Conservation (phyloP, 2,888 invertebrate genomes). For the Nezara viridula region DNA sequence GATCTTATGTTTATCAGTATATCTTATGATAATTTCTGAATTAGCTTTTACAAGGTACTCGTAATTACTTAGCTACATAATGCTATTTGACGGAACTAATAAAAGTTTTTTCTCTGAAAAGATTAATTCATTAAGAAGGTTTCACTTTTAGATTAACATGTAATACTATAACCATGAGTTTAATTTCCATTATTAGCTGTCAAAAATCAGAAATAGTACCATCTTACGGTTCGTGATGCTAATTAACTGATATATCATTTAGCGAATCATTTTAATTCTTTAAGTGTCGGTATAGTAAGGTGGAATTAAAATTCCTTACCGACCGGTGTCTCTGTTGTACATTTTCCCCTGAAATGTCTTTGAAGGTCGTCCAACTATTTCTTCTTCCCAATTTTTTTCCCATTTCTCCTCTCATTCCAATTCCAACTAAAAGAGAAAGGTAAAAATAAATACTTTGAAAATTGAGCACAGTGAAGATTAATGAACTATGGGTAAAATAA, state of each 20-base stretch:
- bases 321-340: neutral
- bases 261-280: neutral
- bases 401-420: neutral
- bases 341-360: neutral
- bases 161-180: neutral
- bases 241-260: neutral
- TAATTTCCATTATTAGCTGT: neutral
- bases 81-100: too few relatives aligned
- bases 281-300: neutral
- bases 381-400: neutral
- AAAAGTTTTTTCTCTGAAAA: too few relatives aligned
- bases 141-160: neutral
- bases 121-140: neutral
- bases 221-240: neutral
- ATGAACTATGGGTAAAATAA: neutral
- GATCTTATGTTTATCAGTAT: too few relatives aligned
- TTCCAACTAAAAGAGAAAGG: constrained; percentile 3
- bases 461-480: neutral
- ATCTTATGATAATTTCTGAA: too few relatives aligned
- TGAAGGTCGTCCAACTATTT: neutral
- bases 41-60: too few relatives aligned
- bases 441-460: neutral
- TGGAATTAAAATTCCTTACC: constrained; percentile 18
- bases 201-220: neutral
- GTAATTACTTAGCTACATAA: too few relatives aligned